Evolutionary conservation across 2,113 vertebrate species (phyloP).

Genomic region (Capreolus pygargus): DNA sequence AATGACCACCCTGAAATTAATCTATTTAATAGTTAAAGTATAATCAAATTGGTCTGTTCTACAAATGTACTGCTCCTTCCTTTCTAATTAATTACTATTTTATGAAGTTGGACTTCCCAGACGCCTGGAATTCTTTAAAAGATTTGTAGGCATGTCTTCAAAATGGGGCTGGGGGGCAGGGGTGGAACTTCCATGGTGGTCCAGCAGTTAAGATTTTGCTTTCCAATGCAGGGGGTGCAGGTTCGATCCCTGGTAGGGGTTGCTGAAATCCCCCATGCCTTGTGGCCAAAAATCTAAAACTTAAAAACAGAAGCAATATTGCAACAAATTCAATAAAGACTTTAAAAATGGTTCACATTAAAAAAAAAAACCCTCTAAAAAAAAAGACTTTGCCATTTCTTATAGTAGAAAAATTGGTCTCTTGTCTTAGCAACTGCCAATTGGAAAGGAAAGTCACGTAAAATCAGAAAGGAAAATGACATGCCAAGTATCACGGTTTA

Average conservation of each 20-base stretch:
- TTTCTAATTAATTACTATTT: neutral
- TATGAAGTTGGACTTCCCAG: constrained; percentile 68
- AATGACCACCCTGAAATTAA: constrained; percentile 59
- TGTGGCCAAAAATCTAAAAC: neutral
- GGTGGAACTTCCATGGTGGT: neutral
- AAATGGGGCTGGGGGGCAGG: neutral
- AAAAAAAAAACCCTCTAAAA: neutral
- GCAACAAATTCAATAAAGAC: neutral
- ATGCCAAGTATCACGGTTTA: neutral
- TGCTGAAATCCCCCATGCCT: neutral
- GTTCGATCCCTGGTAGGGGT: neutral
- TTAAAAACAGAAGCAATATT: neutral
- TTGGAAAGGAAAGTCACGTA: neutral
- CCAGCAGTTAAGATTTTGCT: neutral
- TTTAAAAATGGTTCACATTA: neutral
- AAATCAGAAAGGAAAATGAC: constrained; percentile 33
- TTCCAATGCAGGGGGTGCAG: neutral
- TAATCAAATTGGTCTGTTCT: constrained; percentile 55
- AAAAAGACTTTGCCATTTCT: neutral
- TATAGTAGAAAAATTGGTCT: constrained; percentile 15
- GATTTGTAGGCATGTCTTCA: constrained; percentile 4
- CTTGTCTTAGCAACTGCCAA: constrained; percentile 29
- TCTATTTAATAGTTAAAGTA: constrained; percentile 63
- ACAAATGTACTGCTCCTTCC: constrained; percentile 48
- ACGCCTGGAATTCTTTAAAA: constrained; percentile 8